Evolutionary conservation across 2,113 vertebrate species (phyloP).

Genomic region (Sinosuthora webbiana): DNA sequence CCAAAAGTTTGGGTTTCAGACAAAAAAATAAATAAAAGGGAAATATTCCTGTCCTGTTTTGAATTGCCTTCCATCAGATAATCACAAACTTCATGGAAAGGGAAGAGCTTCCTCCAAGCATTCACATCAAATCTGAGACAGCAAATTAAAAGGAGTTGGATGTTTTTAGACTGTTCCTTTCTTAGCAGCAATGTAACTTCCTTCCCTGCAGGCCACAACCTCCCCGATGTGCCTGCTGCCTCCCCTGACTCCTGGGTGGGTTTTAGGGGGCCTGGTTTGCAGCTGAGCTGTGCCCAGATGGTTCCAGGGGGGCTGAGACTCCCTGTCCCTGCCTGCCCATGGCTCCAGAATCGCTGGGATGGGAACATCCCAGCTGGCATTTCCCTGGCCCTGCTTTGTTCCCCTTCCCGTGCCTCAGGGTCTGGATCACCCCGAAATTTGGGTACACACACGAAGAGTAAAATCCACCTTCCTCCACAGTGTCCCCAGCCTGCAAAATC

Average conservation of each 20-base stretch:
- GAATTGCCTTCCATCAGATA: slow-evolving; percentile 29
- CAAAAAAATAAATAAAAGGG: not conserved
- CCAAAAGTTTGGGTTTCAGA: not conserved
- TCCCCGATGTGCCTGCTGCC: not conserved
- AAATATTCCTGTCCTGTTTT: slow-evolving; percentile 33
- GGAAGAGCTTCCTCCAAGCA: not conserved
- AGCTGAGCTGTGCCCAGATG: not conserved
- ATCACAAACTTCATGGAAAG: not conserved
- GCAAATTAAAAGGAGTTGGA: not conserved
- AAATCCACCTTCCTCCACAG: not conserved
- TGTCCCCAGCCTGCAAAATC: not conserved
- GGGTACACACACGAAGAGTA: not conserved
- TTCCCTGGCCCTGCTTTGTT: not conserved
- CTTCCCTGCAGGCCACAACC: not conserved
- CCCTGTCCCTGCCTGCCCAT: not conserved
- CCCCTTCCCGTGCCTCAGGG: not conserved
- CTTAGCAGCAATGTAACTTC: not conserved
- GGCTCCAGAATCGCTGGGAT: rapidly evolving
- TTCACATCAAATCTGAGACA: not conserved
- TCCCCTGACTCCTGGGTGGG: rapidly evolving
- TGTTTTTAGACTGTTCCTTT: not conserved
- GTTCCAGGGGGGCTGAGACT: not conserved
- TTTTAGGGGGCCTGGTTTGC: not conserved
- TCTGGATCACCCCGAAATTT: not conserved
- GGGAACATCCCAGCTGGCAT: not conserved